Base-by-base conservation (phyloP, 2,797 vertebrate genomes). In the Choloepus didactylus region DNA sequence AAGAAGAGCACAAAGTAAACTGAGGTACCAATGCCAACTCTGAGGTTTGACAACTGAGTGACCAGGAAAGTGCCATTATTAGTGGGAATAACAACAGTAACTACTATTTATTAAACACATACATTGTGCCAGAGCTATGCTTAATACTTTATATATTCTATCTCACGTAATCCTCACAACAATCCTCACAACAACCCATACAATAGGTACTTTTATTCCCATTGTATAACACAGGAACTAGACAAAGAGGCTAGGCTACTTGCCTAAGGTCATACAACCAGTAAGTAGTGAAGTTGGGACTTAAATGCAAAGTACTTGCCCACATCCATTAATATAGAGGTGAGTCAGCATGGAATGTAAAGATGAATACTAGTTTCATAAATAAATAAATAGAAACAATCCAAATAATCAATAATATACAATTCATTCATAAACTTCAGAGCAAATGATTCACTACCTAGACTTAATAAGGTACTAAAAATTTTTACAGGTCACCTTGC, bases 1-100 rank as follows among this genome's bases (percentile, higher is more conserved):
- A 79, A 90, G 44, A 89, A 31, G 92, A 76, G 85, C 56, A 35
- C 19, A 69, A 82, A 23, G 60, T 54, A 94, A 91, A 94, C 49
- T 72, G n/a, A 72, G 46, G 35, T 73, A 51, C 41, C 72, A 80
- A 67, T 59, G 51, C 67, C 31, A 29, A 87, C 19, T 56, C 11
- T 21, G 35, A 89, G 75, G 72, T 23, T 60, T 77, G 51, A 69
- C 54, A 35, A 84, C 5, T 72, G 80, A 79, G 21, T 93, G 67
- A 89, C 19, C 21, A 76, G 44, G 89, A 89, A 89, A 72, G 77
- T 46, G 46, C 56, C 66, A 49, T 66, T 38, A 81, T 62, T 46
- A 67, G 60, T 23, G 66, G 38, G 41, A 80, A 44, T 75, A 59
- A 49, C 10, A 79, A 54, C 19, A 38, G 4, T 12, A 67, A 31